Evolutionary conservation across 2,113 vertebrate genomes (phyloP).

Genomic region (Anolis carolinensis): DNA sequence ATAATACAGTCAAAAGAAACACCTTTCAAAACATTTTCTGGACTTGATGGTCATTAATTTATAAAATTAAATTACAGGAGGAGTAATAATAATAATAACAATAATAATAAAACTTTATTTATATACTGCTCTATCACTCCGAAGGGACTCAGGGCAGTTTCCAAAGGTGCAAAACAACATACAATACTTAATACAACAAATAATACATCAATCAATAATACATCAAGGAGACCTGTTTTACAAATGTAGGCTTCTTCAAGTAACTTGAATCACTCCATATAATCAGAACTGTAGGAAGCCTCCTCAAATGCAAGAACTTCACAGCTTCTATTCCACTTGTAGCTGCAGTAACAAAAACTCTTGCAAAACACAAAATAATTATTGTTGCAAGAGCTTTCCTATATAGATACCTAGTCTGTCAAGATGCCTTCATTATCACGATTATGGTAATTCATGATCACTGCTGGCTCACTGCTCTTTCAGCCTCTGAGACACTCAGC

Average conservation of each 20-base stretch:
- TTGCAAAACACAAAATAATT: not conserved
- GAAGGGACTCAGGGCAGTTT: too few relatives aligned
- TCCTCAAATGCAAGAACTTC: not conserved
- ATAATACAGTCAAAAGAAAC: not conserved
- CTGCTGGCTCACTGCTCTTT: not conserved
- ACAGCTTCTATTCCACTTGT: fast-evolving
- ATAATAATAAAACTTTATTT: too few relatives aligned
- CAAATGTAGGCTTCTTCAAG: not conserved
- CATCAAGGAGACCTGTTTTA: too few relatives aligned
- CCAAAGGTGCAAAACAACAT: too few relatives aligned
- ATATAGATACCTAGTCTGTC: not conserved
- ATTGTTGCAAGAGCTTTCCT: not conserved
- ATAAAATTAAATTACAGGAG: not conserved
- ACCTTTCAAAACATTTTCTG: not conserved
- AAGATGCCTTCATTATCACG: not conserved
- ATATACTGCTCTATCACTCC: too few relatives aligned
- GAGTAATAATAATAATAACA: too few relatives aligned
- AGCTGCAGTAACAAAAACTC: not conserved
- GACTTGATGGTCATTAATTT: not conserved
- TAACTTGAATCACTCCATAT: not conserved
- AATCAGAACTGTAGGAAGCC: not conserved
- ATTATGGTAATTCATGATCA: not conserved
- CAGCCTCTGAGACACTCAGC: not conserved
- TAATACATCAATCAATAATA: too few relatives aligned
- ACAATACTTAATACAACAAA: too few relatives aligned